phyloP scores from a whole-genome alignment of 1,140 invertebrate genomes.

The Frieseomelitta varia region DNA sequence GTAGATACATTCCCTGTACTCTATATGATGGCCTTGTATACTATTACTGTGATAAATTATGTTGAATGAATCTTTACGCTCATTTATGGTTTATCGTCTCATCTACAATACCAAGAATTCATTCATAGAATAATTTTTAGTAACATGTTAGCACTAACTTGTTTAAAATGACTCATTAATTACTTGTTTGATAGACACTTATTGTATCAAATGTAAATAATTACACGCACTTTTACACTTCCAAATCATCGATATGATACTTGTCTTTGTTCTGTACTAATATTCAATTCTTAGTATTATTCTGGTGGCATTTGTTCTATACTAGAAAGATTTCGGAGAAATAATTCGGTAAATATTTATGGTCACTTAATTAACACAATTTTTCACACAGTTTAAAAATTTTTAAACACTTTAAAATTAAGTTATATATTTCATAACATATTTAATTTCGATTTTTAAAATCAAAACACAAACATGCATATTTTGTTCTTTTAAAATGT shows the following conservation, averaged over 20 bases:
- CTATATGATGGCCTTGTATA: conserved; percentile 57
- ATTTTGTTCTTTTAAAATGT: not conserved
- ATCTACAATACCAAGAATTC: conserved; percentile 1
- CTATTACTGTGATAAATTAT: conserved; percentile 60
- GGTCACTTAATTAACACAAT: not conserved
- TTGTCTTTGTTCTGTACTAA: no score
- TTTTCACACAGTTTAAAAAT: no score
- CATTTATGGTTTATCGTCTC: conserved; percentile 38
- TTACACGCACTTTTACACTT: no score
- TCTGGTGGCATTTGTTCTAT: no score
- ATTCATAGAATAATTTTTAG: not conserved
- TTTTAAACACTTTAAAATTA: no score
- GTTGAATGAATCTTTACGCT: conserved; percentile 49
- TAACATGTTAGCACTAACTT: not conserved
- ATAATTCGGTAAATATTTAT: not conserved
- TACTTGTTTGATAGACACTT: not conserved
- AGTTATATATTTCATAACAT: no score
- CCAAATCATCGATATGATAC: no score
- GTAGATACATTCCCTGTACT: conserved; percentile 35
- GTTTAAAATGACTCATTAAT: not conserved
- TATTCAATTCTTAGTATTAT: not conserved
- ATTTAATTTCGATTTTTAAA: no score
- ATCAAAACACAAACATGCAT: not conserved
- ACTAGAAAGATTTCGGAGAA: not conserved
- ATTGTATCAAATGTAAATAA: no score